Base-by-base conservation (phyloP, 2,888 invertebrate species). In the Tolmerus cingulatus region DNA sequence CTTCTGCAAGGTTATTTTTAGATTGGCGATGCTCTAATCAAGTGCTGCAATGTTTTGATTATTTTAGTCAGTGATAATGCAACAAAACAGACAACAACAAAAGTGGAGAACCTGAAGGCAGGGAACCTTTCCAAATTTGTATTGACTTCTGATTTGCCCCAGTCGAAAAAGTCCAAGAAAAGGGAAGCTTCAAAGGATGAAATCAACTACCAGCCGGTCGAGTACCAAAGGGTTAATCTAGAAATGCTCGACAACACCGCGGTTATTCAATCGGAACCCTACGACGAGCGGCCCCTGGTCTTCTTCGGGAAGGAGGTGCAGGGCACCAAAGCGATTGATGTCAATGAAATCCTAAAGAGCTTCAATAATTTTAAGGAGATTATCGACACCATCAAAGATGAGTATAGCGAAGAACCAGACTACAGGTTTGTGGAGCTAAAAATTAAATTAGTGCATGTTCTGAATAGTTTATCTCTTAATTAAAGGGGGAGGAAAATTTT, bases 61-160 rank as follows among this genome's bases (percentile, higher is more conserved):
- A 87, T 51, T 91, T 87, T 89, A 96, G 96, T 96, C 87, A 95
- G 95, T 46, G 93, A 95, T 78, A 93, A 93, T 86, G 93, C 93
- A 5, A 95, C 95, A 90, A 95, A 93, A 84, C 95, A 96, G 92
- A 94, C 94, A 23, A 95, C 94, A 91, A 95, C 96, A 1, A 93
- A 94, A 23, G 94, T 97, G 14, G 94, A 94, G 89, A 96, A 95
- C 90, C 92, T 97, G 46, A 95, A 94, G 90, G 94, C 96, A 7
- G 93, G 94, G 86, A 95, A 96, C 90, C 91, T 97, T 5, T 95
- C 96, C 16, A 93, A 95, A 89, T 93, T 96, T 87, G 94, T 96
- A 91, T 91, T 94, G 77, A 93, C 93, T 90, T 91, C 94, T 0
- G 93, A 94, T 66, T 40, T 76, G 19, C 82, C 82, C 30, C 23